These are phyloP conservation scores for Indicator indicator DNA, from an alignment of 2,113 vertebrate species.

Conservation along the genomic window DNA sequence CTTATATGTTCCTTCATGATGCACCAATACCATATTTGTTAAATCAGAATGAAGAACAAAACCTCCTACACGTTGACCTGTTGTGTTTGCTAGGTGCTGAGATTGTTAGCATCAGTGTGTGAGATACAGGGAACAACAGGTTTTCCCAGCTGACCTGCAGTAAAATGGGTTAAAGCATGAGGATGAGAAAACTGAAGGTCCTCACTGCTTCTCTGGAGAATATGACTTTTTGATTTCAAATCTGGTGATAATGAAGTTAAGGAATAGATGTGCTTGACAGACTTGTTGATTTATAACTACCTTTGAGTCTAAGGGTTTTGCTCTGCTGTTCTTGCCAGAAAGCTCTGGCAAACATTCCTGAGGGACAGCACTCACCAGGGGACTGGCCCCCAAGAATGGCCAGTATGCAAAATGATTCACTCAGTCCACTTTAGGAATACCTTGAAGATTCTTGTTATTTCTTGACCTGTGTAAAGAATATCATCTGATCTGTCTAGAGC, in stretches of 20 bases:
- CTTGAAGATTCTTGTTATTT: background rate
- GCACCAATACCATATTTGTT: accelerated
- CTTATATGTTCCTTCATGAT: background rate
- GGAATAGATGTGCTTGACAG: background rate
- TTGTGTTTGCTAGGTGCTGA: background rate
- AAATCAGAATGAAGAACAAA: background rate
- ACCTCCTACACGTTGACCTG: background rate
- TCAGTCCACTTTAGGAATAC: background rate
- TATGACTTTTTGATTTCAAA: background rate
- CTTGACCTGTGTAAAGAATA: background rate
- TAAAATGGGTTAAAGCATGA: background rate
- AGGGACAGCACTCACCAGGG: background rate
- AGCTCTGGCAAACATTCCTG: background rate
- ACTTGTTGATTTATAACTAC: background rate
- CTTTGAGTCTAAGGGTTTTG: background rate
- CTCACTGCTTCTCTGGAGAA: background rate
- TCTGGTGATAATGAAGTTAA: background rate
- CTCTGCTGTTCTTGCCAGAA: background rate
- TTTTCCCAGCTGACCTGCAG: background rate
- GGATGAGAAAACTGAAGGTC: background rate
- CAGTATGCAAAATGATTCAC: background rate
- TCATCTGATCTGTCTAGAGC: background rate
- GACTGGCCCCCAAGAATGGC: background rate
- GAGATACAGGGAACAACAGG: background rate
- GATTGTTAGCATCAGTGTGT: background rate